A percentile compares a stretch with the other conserved stretches of the same genome.
Conservation (phyloP, 2,113 vertebrate species). For the Hemicordylus capensis region DNA sequence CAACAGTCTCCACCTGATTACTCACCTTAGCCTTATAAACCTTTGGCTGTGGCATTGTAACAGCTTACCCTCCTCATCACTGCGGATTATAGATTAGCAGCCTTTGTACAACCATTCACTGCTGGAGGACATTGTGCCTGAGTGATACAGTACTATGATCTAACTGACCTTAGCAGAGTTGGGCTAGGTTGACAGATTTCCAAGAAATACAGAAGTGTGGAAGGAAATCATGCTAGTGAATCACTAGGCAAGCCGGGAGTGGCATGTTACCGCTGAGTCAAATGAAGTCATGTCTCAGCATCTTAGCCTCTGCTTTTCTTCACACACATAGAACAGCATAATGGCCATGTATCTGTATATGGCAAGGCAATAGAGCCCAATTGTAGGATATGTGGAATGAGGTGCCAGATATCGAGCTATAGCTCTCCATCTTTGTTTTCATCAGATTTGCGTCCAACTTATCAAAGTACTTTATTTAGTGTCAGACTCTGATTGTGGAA, state of each 20-base stretch:
- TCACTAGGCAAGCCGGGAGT: slow-evolving; percentile 40
- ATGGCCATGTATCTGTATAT: no score
- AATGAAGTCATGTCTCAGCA: slow-evolving; percentile 22
- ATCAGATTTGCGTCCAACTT: neutral
- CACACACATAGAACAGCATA: slow-evolving; percentile 38
- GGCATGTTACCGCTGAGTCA: slow-evolving; percentile 20
- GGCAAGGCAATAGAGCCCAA: neutral
- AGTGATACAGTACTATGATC: neutral
- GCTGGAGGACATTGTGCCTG: neutral
- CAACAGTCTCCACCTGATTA: no score
- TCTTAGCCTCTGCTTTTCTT: slow-evolving; percentile 44
- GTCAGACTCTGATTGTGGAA: neutral
- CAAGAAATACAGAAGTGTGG: neutral
- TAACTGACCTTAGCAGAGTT: neutral
- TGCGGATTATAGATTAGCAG: slow-evolving; percentile 14
- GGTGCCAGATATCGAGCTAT: neutral
- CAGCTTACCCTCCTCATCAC: neutral
- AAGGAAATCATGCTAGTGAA: slow-evolving; percentile 56
- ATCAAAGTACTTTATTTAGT: neutral
- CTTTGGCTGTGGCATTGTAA: neutral
- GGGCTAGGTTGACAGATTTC: slow-evolving; percentile 34
- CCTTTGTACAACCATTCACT: slow-evolving; percentile 35
- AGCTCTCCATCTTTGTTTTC: neutral
- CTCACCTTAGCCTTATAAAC: neutral
- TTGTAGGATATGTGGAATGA: neutral